Conservation (phyloP, 2,113 vertebrate species). For the Cololabis saira region DNA sequence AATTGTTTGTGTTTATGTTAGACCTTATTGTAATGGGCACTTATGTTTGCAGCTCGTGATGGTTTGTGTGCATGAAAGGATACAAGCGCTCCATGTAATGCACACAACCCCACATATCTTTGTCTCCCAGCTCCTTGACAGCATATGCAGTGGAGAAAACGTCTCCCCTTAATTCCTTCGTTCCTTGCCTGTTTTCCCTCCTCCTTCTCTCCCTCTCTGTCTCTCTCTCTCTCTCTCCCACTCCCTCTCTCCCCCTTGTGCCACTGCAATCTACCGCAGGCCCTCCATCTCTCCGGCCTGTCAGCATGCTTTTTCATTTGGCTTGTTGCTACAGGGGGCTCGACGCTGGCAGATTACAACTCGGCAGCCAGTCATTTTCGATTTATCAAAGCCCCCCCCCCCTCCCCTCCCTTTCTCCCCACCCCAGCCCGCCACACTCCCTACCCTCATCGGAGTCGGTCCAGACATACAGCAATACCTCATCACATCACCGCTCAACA, state of each 20-base stretch:
- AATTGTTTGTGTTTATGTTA: constrained; percentile 65
- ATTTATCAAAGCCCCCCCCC: constrained; percentile 85
- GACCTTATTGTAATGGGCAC: constrained; percentile 64
- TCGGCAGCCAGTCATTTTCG: constrained; percentile 87
- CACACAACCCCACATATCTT: constrained; percentile 25
- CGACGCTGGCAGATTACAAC: constrained; percentile 86
- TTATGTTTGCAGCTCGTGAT: constrained; percentile 45
- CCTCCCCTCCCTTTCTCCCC: constrained; percentile 42
- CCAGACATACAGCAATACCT: constrained; percentile 84
- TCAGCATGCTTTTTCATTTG: constrained; percentile 82
- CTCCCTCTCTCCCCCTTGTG: constrained; percentile 14
- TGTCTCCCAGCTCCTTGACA: constrained; percentile 29
- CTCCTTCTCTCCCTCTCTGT: constrained; percentile 2
- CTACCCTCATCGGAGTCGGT: constrained; percentile 80
- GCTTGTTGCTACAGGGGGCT: constrained; percentile 85
- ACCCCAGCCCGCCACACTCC: constrained; percentile 76
- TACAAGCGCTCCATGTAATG: constrained; percentile 48
- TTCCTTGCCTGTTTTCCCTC: constrained; percentile 27
- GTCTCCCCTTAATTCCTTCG: constrained; percentile 42
- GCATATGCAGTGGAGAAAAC: constrained; percentile 55
- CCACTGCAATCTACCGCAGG: constrained; percentile 76
- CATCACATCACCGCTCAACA: constrained; percentile 72
- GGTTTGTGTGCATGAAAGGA: constrained; percentile 20
- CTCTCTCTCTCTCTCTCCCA: neutral
- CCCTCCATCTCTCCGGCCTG: constrained; percentile 83